These are phyloP conservation scores for Sinocyclocheilus anophthalmus DNA, from an alignment of 2,113 vertebrate genomes.

Conservation along the genomic window DNA sequence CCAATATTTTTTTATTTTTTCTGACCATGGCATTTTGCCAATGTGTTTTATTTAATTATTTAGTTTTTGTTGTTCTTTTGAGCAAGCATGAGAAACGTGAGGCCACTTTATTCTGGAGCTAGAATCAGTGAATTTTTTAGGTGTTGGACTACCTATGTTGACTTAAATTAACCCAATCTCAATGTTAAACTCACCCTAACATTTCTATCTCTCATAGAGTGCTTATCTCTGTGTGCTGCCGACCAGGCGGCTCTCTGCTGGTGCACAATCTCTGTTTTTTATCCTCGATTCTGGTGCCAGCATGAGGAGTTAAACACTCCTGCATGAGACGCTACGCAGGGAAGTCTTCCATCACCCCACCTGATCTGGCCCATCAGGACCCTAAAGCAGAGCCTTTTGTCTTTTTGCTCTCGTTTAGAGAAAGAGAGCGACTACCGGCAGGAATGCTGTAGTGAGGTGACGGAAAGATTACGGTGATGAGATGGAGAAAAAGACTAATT, in stretches of 20 bases:
- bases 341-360: conserved; percentile 33
- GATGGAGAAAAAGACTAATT: conserved; percentile 33
- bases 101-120: background rate
- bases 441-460: conserved; percentile 24
- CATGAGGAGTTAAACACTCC: conserved; percentile 19
- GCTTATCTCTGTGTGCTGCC: conserved; percentile 16
- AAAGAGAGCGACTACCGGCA: background rate
- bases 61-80: background rate
- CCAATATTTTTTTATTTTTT: too few species aligned
- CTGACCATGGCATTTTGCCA: background rate
- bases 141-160: background rate
- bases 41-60: too few species aligned
- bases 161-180: conserved; percentile 27
- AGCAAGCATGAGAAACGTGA: background rate
- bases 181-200: background rate
- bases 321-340: conserved; percentile 15
- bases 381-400: conserved; percentile 19
- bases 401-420: conserved; percentile 15
- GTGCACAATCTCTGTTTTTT: background rate
- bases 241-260: conserved; percentile 30
- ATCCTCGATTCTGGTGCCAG: conserved; percentile 20
- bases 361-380: conserved; percentile 36
- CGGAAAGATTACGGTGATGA: conserved; percentile 26
- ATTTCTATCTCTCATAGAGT: conserved; percentile 11
- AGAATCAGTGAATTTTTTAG: background rate